phyloP scores from a whole-genome alignment of 2,797 vertebrate species.

The Scolopax bukidnonensis region DNA sequence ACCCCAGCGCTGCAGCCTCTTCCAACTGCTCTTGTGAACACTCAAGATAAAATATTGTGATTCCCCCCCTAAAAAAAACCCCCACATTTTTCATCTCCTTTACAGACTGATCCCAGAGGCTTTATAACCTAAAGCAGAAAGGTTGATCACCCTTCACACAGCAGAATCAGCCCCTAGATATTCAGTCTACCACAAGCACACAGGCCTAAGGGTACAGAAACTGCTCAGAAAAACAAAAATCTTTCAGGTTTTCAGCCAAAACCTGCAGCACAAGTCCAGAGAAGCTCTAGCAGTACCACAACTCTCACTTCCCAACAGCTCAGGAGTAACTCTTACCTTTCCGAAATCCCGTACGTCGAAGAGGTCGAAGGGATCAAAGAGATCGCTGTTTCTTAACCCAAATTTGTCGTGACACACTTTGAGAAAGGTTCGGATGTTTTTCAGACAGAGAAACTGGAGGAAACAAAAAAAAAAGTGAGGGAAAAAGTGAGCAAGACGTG shows the following conservation, averaged over 20 bases:
- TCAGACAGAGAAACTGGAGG: conserved; percentile 92
- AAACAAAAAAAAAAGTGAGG: background rate
- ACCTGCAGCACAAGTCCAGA: background rate
- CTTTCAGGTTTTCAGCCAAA: background rate
- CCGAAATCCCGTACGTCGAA: conserved; percentile 97
- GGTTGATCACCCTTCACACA: background rate
- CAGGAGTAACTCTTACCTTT: conserved; percentile 84
- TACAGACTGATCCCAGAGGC: background rate
- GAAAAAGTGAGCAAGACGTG: background rate
- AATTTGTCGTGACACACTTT: conserved; percentile 98
- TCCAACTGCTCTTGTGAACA: background rate
- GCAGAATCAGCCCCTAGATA: background rate
- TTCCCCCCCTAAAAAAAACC: background rate
- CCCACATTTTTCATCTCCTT: background rate
- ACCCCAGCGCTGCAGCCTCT: too few relatives aligned
- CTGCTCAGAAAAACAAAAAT: background rate
- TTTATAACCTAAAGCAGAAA: background rate
- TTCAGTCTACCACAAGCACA: rapidly evolving
- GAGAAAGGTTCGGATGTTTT: conserved; percentile 97
- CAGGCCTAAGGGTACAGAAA: background rate
- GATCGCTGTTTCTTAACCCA: conserved; percentile 91
- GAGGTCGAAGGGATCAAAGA: conserved; percentile 98
- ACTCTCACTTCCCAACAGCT: background rate
- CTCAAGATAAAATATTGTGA: background rate
- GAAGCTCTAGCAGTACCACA: background rate